These are phyloP conservation scores for Bolinopsis microptera DNA, from an alignment of 37 sponge, comb jelly and placozoan genomes.

Conservation along the genomic window DNA sequence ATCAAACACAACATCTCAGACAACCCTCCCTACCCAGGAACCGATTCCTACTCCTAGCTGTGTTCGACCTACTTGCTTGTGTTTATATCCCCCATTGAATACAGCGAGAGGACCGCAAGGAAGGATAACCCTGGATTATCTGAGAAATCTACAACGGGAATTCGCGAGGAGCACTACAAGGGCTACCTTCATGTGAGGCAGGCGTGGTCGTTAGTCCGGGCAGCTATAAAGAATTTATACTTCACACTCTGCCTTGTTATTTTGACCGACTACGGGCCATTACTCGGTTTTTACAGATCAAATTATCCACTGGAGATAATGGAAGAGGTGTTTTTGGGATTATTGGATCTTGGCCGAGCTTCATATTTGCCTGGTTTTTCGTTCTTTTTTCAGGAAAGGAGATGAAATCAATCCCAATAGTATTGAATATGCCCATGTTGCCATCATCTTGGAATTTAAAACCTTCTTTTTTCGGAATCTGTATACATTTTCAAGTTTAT, in stretches of 20 bases:
- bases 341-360: background rate
- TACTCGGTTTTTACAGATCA: background rate
- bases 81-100: background rate
- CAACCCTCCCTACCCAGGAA: background rate
- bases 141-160: background rate
- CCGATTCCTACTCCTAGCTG: background rate
- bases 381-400: background rate
- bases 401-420: background rate
- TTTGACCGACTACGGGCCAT: background rate
- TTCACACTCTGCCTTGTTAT: background rate
- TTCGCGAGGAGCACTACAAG: background rate
- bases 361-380: background rate
- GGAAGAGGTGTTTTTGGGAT: background rate
- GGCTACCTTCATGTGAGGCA: background rate
- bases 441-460: background rate
- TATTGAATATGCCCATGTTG: background rate
- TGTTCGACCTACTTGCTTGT: background rate
- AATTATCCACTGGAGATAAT: background rate
- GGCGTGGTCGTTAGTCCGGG: background rate
- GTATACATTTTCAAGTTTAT: background rate
- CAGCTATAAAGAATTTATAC: background rate
- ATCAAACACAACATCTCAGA: background rate
- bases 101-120: background rate
- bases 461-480: background rate
- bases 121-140: background rate